Evolutionary conservation across 2,888 invertebrate genomes (phyloP), one percentile per base, ranked within the genome.

Genomic region (Scaptodrosophila latifasciaeformis): DNA sequence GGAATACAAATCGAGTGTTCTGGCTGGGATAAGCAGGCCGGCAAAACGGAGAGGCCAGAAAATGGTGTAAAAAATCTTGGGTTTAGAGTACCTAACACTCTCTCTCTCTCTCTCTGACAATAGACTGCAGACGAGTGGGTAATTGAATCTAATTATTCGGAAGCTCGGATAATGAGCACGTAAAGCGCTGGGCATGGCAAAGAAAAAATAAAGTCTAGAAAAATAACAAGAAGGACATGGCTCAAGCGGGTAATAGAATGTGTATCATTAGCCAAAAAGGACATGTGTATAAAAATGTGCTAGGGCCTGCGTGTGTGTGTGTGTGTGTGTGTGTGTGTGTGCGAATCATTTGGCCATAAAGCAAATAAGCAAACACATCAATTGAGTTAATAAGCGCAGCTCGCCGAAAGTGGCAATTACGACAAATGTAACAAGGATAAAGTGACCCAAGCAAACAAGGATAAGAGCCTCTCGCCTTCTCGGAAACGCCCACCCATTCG

Each of bases 101-200:
- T n/a, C n/a, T n/a, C n/a, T n/a, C n/a, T n/a, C n/a, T 37, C 6
- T 18, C 27, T 6, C 48, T 51, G 31, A 57, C 48, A 54, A 57
- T 34, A 40, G 34, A 24, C n/a, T 21, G 29, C 37, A 13, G 21
- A 24, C 31, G 48, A 39, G 53, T 55, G 62, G 54, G 76, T 71
- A 72, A 72, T 75, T 72, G 79, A 75, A 78, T 75, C 68, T 72
- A 72, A 72, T 72, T 72, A 79, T 65, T 70, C 76, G 79, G 71
- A 75, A 70, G 76, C 62, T 27, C 57, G 61, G 58, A 61, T 75
- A 72, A 78, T 75, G 76, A 78, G 76, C 76, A 72, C 79, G 76
- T 78, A 65, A 61, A 62, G 58, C 62, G 68, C 58, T 13, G 34
- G 15, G 12, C 2, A 60, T 2, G 7, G 18, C 12, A 15, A 37